Conservation (phyloP, 2,113 vertebrate species). For the Nestor notabilis region DNA sequence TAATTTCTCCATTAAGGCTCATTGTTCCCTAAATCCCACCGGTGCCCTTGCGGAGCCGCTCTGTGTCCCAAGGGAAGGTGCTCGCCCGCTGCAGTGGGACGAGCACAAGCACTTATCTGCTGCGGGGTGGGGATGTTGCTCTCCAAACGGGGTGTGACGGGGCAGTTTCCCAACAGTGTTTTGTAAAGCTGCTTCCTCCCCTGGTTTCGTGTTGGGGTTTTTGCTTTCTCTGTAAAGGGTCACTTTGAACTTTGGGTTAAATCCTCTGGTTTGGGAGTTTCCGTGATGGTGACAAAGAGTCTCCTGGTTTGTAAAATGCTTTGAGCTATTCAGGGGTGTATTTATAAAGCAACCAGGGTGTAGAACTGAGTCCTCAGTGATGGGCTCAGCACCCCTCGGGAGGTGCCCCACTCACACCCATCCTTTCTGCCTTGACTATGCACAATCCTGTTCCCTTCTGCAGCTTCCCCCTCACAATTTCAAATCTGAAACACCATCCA, state of each 20-base stretch:
- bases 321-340: background rate
- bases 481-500: background rate
- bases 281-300: too few relatives aligned
- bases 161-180: conserved; percentile 23
- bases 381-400: background rate
- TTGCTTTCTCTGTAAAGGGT: background rate
- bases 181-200: background rate
- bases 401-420: fast-evolving
- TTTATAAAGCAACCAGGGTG: background rate
- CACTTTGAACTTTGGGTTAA: background rate
- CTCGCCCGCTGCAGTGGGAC: background rate
- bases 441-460: background rate
- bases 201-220: background rate
- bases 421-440: background rate
- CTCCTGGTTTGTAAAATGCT: background rate
- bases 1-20: fast-evolving
- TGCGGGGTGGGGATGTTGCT: conserved; percentile 27
- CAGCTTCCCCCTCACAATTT: background rate
- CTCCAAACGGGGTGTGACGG: background rate
- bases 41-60: background rate
- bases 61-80: background rate
- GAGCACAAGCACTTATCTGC: conserved; percentile 1
- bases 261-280: background rate
- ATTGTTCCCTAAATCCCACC: background rate
- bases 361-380: fast-evolving